Evolutionary conservation across 2,888 invertebrate genomes (phyloP).

Genomic region (Heliconius hortense): DNA sequence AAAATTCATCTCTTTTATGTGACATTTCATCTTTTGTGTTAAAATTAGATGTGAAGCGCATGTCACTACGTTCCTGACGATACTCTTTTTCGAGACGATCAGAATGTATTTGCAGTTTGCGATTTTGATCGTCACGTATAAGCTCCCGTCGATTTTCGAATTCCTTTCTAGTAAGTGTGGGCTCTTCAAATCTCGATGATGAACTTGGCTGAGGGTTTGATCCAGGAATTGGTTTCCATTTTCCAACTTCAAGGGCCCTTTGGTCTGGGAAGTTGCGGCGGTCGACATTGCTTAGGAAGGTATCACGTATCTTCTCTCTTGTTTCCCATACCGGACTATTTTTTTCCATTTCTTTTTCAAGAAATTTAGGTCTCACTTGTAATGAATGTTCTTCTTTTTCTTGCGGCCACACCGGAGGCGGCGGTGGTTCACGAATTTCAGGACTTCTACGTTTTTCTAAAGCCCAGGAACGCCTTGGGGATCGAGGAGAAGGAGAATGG

Average conservation of each 20-base stretch:
- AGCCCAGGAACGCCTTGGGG: conserved; percentile 73
- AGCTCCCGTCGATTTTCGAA: conserved; percentile 36
- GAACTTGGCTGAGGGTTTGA: conserved; percentile 32
- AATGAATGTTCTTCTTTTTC: conserved; percentile 45
- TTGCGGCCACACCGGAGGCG: conserved; percentile 69
- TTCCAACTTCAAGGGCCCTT: conserved; percentile 36
- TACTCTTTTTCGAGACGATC: conserved; percentile 46
- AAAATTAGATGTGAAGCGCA: conserved; percentile 33
- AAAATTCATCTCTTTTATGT: too few species aligned
- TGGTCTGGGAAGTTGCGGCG: conserved; percentile 39
- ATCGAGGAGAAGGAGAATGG: conserved; percentile 65
- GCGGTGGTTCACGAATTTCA: conserved; percentile 59
- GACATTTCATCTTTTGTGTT: too few species aligned
- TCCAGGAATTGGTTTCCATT: conserved; percentile 40
- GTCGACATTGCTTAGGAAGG: conserved; percentile 26
- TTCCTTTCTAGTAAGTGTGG: conserved; percentile 35
- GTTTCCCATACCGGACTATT: conserved; percentile 47
- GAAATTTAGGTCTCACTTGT: conserved; percentile 43
- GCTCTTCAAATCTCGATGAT: conserved; percentile 36
- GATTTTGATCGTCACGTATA: conserved; percentile 44
- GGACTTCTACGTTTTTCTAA: conserved; percentile 69
- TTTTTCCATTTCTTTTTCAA: conserved; percentile 45
- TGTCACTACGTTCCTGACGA: conserved; percentile 34
- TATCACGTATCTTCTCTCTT: conserved; percentile 37
- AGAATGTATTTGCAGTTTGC: conserved; percentile 48